phyloP scores from a whole-genome alignment of 2,797 vertebrate species.

The Cryptoblepharus egeriae region DNA sequence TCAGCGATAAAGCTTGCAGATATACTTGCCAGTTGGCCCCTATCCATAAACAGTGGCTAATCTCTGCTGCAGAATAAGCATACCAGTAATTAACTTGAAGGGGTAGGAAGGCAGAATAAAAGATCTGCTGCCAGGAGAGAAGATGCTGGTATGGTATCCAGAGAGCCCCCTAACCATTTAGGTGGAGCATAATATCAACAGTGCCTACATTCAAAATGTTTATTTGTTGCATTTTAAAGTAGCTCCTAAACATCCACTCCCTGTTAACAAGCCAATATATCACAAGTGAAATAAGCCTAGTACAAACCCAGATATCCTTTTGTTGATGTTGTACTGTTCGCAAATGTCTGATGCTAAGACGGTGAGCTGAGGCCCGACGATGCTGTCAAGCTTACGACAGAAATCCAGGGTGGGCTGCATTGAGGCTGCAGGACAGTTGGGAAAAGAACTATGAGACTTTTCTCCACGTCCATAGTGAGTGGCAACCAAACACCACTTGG shows the following conservation, averaged over 20 bases:
- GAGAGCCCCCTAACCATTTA: too few relatives aligned
- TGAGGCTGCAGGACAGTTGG: slow-evolving; percentile 78
- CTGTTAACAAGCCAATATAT: background rate
- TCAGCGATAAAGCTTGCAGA: background rate
- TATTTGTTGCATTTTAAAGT: slow-evolving; percentile 11
- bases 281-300: background rate
- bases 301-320: slow-evolving; percentile 93
- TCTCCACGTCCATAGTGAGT: too few relatives aligned
- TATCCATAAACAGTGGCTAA: background rate
- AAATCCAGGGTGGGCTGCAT: slow-evolving; percentile 90
- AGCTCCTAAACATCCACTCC: slow-evolving; percentile 7
- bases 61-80: background rate
- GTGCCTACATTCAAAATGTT: background rate
- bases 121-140: too few relatives aligned
- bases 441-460: background rate
- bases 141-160: too few relatives aligned
- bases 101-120: too few relatives aligned
- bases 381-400: slow-evolving; percentile 90
- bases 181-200: too few relatives aligned
- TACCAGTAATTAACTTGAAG: too few relatives aligned
- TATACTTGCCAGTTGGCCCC: background rate
- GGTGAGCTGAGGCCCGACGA: slow-evolving; percentile 96
- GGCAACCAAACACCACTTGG: too few relatives aligned
- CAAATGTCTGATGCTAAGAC: slow-evolving; percentile 97
- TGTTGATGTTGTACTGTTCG: slow-evolving; percentile 97